Evolutionary conservation across 2,888 invertebrate genomes (phyloP), one percentile per base, ranked within the genome.

Genomic region (Caenorhabditis sp.): DNA sequence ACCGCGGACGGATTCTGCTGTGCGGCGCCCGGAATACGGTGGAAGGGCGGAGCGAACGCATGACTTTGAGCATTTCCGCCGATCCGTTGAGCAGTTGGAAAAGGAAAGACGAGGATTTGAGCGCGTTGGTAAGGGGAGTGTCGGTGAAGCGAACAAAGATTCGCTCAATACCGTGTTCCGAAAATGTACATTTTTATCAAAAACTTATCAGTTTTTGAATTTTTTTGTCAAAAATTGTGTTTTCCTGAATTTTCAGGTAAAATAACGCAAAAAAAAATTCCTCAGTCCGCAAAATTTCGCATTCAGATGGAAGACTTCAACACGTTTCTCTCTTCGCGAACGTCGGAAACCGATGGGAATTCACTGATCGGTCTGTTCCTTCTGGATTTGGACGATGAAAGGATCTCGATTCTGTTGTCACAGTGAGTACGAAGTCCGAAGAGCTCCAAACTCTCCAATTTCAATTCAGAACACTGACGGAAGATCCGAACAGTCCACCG

Each of bases 231-330:
- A n/a, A n/a, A n/a, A n/a, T n/a, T n/a, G n/a, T n/a, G n/a, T n/a
- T n/a, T n/a, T n/a, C n/a, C n/a, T n/a, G n/a, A n/a, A n/a, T n/a
- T n/a, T n/a, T n/a, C n/a, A n/a, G n/a, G n/a, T n/a, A n/a, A n/a
- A n/a, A n/a, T n/a, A n/a, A n/a, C n/a, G n/a, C n/a, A n/a, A n/a
- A n/a, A n/a, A n/a, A n/a, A n/a, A n/a, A n/a, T n/a, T n/a, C n/a
- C n/a, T n/a, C n/a, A n/a, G n/a, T n/a, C n/a, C n/a, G n/a, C n/a
- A n/a, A n/a, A n/a, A n/a, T n/a, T n/a, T n/a, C n/a, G n/a, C n/a
- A n/a, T 52, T 48, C 20, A 68, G 68, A 61, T 71, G 39, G 70
- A 71, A 30, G 45, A 61, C 4, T 71, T 71, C 46, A 71, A 72
- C 22, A 50, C 63, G 20, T 74, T 61, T 24, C 35, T 74, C 17